phyloP scores from a whole-genome alignment of 2,797 vertebrate species.

The Orientallactaga sibirica region DNA sequence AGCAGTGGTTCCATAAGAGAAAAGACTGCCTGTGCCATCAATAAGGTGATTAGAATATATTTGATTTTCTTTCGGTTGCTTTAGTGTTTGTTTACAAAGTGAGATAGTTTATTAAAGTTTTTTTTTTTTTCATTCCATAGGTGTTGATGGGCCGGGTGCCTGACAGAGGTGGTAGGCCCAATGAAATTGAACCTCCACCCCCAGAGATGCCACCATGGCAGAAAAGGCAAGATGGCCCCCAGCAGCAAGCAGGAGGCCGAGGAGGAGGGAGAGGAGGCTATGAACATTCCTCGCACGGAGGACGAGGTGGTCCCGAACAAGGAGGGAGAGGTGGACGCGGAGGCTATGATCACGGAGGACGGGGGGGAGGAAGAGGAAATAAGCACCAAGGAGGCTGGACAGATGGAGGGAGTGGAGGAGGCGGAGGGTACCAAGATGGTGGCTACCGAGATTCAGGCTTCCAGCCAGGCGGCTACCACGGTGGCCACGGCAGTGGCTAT shows the following conservation, averaged over 20 bases:
- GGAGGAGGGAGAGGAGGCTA: slow-evolving; percentile 91
- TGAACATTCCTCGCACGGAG: slow-evolving; percentile 89
- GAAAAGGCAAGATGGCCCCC: slow-evolving; percentile 95
- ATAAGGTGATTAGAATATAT: slow-evolving; percentile 91
- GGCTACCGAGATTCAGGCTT: slow-evolving; percentile 91
- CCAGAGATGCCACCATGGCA: slow-evolving; percentile 99
- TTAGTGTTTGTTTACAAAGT: slow-evolving; percentile 23
- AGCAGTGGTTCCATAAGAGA: slow-evolving; percentile 96
- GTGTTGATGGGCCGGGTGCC: slow-evolving; percentile 98
- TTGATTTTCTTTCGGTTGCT: slow-evolving; percentile 8
- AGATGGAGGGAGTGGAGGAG: slow-evolving; percentile 88
- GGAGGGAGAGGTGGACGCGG: slow-evolving; percentile 91
- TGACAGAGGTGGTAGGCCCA: slow-evolving; percentile 97
- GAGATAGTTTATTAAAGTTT: background rate
- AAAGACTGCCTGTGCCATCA: slow-evolving; percentile 97
- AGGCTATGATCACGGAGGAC: slow-evolving; percentile 88
- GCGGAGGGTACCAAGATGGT: slow-evolving; percentile 91
- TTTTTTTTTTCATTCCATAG: slow-evolving; percentile 84
- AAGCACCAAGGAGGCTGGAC: slow-evolving; percentile 92
- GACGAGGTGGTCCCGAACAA: slow-evolving; percentile 89
- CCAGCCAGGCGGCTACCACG: slow-evolving; percentile 90
- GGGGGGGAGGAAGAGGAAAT: slow-evolving; percentile 91
- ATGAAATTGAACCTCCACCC: slow-evolving; percentile 97
- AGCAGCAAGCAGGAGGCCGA: slow-evolving; percentile 90
- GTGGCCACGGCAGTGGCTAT: slow-evolving; percentile 89